phyloP scores from a whole-genome alignment of 2,888 invertebrate species.

The Leucoma salicis region DNA sequence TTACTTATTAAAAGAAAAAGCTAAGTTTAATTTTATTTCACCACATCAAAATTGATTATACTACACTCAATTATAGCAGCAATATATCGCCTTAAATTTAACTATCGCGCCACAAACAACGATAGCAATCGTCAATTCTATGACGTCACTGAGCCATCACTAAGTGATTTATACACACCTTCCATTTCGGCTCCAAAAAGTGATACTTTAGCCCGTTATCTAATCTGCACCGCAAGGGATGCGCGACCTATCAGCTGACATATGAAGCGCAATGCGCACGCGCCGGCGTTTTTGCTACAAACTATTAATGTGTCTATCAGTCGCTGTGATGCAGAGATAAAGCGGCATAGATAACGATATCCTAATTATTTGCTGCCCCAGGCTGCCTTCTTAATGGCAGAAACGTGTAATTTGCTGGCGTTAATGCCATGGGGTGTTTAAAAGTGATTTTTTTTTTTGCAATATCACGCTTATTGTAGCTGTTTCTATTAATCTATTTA shows the following conservation, averaged over 20 bases:
- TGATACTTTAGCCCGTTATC: constrained; percentile 34
- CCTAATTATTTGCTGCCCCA: constrained; percentile 28
- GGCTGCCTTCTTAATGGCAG: constrained; percentile 6
- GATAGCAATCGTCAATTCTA: constrained; percentile 8
- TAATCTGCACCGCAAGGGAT: constrained; percentile 18
- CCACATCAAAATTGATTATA: no score
- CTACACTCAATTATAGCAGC: no score
- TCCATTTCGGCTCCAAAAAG: constrained; percentile 3
- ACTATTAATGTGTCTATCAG: constrained; percentile 35
- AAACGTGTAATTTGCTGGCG: no score
- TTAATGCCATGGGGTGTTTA: no score
- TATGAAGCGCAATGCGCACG: constrained; percentile 40
- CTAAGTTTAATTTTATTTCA: no score
- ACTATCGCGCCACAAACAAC: neutral
- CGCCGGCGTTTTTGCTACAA: constrained; percentile 36
- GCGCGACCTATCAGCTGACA: constrained; percentile 5
- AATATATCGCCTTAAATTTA: neutral
- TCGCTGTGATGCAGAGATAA: constrained; percentile 32
- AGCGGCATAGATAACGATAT: constrained; percentile 22
- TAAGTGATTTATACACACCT: neutral
- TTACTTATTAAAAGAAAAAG: no score
- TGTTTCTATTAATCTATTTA: no score
- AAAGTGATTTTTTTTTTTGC: no score
- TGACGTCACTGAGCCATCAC: neutral
- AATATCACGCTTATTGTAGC: no score